Evolutionary conservation across 2,888 invertebrate species (phyloP), one percentile per base, ranked within the genome.

Genomic region (Tachystola acroxantha): DNA sequence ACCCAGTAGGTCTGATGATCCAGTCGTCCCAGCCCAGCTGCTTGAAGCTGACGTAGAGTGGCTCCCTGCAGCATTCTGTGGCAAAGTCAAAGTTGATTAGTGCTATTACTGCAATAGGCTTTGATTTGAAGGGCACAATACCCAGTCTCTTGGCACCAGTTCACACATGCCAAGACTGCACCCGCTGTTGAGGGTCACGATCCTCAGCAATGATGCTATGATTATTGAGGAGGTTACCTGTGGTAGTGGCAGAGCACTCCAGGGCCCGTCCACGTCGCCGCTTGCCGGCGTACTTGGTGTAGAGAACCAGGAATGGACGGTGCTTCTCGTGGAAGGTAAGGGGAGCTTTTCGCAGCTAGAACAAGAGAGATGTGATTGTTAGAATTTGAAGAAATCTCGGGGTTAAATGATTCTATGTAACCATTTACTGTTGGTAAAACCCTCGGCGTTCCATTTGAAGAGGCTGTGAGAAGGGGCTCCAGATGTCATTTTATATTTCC

Each of bases 1-100:
- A 96, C 1, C 94, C 95, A 9, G 89, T 87, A 0, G 96, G 96
- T 47, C 91, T 88, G 45, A 96, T 89, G 41, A 96, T 95, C 96
- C 96, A 96, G 68, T 95, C 93, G 51, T 92, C 91, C 96, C 96
- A 96, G 31, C 95, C 95, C 36, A 96, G 91, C 27, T 95, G 94
- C 42, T 91, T 91, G 64, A 96, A 96, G 46, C 93, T 93, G 43
- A 96, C 92, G 62, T 93, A 94, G 1, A 96, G 86, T 25, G 92
- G 92, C 64, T 96, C 95, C 9, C 95, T 82, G 65, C 96, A 96
- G 68, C 96, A 96, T 54, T 94, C 94, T 22, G 90, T 92, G 45
- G 91, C 76, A 35, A 53, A 53, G 16, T 91, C 88, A 0, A 88
- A 87, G 62, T n/a, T n/a, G n/a, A n/a, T n/a, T n/a, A n/a, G n/a